Base-by-base conservation (phyloP, 1,140 invertebrate species). In the Trypoxylus dichotomus region DNA sequence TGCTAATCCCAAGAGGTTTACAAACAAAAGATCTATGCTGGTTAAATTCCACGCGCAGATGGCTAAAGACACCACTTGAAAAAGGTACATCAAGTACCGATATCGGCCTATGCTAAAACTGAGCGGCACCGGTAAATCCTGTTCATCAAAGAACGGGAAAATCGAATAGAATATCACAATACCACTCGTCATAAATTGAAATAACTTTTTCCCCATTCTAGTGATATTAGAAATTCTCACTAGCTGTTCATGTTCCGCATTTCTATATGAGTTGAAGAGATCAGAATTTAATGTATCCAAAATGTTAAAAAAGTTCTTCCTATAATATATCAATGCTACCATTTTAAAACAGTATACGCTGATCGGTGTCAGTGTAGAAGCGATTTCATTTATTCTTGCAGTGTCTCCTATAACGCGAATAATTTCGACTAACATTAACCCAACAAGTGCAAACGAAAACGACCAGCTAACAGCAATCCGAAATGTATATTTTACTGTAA, bases 121-220 rank as follows among this genome's bases (percentile, higher is more conserved):
- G 54, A 80, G 78, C 5, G 73, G 77, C 13, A 78, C 47, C 2
- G 77, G 79, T 29, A 78, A 60, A 41, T 71, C 19, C 58, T 73
- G 71, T n/a, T 60, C 43, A 15, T 76, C 68, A 21, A 78, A 13
- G 6, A 75, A 6, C 6, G 77, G 77, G 58, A 43, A 74, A 5
- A 74, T 47, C 27, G 37, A 8, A 41, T 63, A 80, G 13, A 80
- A 74, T 10, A 42, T 13, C 15, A 76, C 11, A 13, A 72, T 29
- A n/a, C 32, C n/a, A n/a, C n/a, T n/a, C 0, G 29, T 15, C n/a
- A 74, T 75, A 3, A 11, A 19, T 21, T 42, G 19, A 42, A 78
- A 78, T 3, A 74, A 13, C 19, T 58, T 74, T 2, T 42, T 74
- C 10, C 74, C 13, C 8, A 27, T 10, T 37, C 2, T 60, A 6